Evolutionary conservation across 2,113 vertebrate genomes (phyloP), one percentile per base, ranked within the genome.

Genomic region (Pogonocichla stellata): DNA sequence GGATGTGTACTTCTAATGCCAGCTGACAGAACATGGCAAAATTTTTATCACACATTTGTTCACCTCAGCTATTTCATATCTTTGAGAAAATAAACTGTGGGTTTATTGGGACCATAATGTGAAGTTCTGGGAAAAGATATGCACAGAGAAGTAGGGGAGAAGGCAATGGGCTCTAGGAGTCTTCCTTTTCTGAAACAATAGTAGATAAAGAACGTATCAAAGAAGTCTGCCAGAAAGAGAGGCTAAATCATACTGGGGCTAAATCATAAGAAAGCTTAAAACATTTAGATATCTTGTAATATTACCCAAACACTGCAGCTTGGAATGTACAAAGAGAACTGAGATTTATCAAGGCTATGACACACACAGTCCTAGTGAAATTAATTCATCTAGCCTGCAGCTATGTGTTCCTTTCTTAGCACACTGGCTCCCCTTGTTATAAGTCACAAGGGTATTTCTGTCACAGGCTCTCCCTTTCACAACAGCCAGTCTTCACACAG

Each of bases 261-360:
- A 89, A 62, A 82, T 70, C 86, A 64, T 71, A 51, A 83, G 77
- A 93, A 93, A 93, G 22, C 64, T 79, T 74, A 78, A 97, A 97
- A 93, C 58, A 88, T 95, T 96, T 75, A 88, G 86, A 88, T 95
- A 92, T 45, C 86, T 92, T 95, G 67, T 77, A 86, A 88, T 88
- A 80, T 88, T 86, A 84, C 69, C 77, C 80, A 94, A 95, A 95
- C 83, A 84, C 33, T 80, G 88, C 86, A 91, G 79, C 56, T 88
- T 74, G 69, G 75, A 80, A 56, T 54, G 67, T 83, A 93, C 92
- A 93, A 92, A 94, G 72, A 83, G 75, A 92, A 86, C 54, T 42
- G 70, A 95, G 86, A 48, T 94, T 97, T 97, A 95, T 96, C 93
- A 94, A 94, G 86, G 74, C 93, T 94, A 45, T 90, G 92, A 88